phyloP scores from a whole-genome alignment of 2,113 vertebrate species.

The Tiliqua scincoides region DNA sequence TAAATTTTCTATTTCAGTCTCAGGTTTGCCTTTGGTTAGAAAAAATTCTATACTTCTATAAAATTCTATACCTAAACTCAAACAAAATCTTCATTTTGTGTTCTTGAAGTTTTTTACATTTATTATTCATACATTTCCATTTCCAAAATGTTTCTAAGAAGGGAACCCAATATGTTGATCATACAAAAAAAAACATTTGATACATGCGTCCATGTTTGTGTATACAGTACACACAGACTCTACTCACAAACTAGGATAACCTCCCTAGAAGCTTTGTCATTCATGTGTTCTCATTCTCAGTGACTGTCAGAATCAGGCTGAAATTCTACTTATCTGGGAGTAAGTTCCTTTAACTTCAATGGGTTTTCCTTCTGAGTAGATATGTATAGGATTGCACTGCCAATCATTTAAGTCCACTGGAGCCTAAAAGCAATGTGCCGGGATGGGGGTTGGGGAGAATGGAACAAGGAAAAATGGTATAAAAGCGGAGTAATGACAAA shows the following conservation, averaged over 20 bases:
- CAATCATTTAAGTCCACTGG: neutral
- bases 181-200: neutral
- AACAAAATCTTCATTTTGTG: too few relatives aligned
- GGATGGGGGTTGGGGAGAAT: neutral
- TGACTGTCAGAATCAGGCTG: too few relatives aligned
- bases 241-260: neutral
- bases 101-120: neutral
- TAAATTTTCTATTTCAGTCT: neutral
- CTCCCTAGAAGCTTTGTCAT: neutral
- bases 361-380: too few relatives aligned
- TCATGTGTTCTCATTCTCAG: neutral
- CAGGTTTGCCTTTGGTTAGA: neutral
- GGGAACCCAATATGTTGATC: neutral
- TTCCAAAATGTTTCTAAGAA: neutral
- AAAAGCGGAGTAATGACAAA: slow-evolving; percentile 26
- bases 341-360: too few relatives aligned
- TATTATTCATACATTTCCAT: neutral
- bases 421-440: neutral
- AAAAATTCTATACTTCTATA: neutral
- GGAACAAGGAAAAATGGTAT: neutral
- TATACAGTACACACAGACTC: too few relatives aligned
- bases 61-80: too few relatives aligned
- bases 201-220: neutral
- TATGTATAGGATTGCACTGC: too few relatives aligned
- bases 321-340: too few relatives aligned